Evolutionary conservation across 2,888 invertebrate genomes (phyloP).

Genomic region (Microchrysa polita): DNA sequence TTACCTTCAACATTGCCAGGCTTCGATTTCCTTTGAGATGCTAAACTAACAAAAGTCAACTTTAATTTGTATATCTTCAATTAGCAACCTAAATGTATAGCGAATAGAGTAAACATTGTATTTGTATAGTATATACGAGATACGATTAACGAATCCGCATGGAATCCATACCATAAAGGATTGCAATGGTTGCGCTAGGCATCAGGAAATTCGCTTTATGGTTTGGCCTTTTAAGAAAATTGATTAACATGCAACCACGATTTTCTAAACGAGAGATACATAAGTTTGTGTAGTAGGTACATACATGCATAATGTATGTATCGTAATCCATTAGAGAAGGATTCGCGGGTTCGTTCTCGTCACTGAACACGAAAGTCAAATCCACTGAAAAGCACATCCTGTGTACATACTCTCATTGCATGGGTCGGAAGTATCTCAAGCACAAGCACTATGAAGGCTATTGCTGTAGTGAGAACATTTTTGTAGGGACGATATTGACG

Average conservation of each 20-base stretch:
- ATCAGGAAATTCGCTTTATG: not conserved
- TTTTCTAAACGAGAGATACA: not conserved
- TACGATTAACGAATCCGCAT: slow-evolving; percentile 1
- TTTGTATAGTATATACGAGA: not conserved
- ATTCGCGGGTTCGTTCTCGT: slow-evolving; percentile 4
- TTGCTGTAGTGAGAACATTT: no score
- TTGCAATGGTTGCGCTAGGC: not conserved
- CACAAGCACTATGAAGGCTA: not conserved
- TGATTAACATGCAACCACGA: not conserved
- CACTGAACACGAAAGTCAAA: slow-evolving; percentile 4
- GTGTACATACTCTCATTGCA: not conserved
- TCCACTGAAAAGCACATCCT: slow-evolving; percentile 1
- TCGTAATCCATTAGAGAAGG: slow-evolving; percentile 17
- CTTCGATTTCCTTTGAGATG: not conserved
- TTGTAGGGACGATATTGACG: no score
- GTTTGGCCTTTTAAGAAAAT: slow-evolving; percentile 3
- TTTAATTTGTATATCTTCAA: not conserved
- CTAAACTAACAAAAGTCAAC: slow-evolving; percentile 1
- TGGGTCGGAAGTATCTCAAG: not conserved
- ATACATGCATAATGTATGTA: not conserved
- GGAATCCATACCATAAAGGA: not conserved
- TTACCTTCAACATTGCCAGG: not conserved
- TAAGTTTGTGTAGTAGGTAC: not conserved
- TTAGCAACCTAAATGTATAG: not conserved
- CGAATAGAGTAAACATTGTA: not conserved